Conservation (phyloP, 1,140 invertebrate genomes). For the Lepidurus couesii region DNA sequence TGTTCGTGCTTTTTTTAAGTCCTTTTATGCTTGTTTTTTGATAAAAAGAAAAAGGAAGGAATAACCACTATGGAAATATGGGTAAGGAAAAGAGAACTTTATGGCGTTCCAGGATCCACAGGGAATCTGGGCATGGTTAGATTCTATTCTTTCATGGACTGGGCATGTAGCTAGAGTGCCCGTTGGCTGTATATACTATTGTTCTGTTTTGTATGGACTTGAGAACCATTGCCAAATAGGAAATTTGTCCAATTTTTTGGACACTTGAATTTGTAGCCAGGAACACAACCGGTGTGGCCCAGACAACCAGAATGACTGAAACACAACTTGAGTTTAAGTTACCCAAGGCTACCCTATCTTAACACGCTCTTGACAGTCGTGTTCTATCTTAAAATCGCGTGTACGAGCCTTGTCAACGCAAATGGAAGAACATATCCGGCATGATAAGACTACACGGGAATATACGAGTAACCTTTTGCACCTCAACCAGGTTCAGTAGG, state of each 20-base stretch:
- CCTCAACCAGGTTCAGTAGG: too few relatives aligned
- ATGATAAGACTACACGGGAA: neutral
- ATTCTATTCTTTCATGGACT: conserved; percentile 19
- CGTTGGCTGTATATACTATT: neutral
- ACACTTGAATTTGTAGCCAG: neutral
- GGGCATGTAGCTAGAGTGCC: neutral
- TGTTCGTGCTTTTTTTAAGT: too few relatives aligned
- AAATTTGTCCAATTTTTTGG: neutral
- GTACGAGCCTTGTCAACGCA: neutral
- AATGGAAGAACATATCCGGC: neutral
- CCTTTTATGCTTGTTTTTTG: neutral
- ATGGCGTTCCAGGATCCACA: conserved; percentile 17
- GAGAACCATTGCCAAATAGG: neutral
- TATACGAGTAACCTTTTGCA: neutral
- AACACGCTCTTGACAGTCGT: neutral
- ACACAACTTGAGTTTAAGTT: neutral
- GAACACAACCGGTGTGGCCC: neutral
- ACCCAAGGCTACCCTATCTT: too few relatives aligned
- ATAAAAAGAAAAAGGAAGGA: neutral
- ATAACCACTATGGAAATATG: conserved; percentile 1
- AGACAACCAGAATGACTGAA: neutral
- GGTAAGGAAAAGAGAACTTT: conserved; percentile 19
- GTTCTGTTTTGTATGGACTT: conserved; percentile 9
- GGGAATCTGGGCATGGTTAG: conserved; percentile 17
- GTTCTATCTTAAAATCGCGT: neutral